phyloP scores from a whole-genome alignment of 2,113 vertebrate genomes.

The Bombycilla garrulus region DNA sequence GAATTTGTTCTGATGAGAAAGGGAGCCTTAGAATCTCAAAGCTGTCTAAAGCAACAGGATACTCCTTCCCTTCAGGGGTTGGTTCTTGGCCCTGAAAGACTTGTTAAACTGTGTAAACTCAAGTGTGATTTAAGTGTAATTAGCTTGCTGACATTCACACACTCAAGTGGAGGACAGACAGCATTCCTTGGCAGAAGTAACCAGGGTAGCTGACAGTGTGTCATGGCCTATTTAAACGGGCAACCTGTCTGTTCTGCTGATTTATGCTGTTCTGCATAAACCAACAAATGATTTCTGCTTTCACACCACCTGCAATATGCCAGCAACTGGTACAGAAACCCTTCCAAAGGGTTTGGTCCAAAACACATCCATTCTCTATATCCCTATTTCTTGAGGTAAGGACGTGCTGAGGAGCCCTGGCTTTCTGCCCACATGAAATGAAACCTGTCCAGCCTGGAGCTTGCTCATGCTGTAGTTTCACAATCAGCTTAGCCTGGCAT shows the following conservation, averaged over 20 bases:
- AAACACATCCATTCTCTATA: background rate
- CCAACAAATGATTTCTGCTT: background rate
- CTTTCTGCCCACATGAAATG: background rate
- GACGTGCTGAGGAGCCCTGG: background rate
- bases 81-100: background rate
- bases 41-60: background rate
- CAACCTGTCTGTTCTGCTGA: background rate
- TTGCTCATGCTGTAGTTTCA: background rate
- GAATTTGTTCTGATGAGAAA: background rate
- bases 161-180: background rate
- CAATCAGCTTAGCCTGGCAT: background rate
- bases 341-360: background rate
- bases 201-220: conserved; percentile 11
- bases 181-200: conserved; percentile 13
- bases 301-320: background rate
- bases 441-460: background rate
- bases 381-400: background rate
- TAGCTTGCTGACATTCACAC: background rate
- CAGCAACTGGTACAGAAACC: background rate
- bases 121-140: background rate
- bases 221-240: conserved; percentile 14
- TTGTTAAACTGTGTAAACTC: conserved; percentile 24
- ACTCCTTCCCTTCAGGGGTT: background rate
- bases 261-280: conserved; percentile 34
- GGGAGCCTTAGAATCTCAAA: background rate